phyloP scores from a whole-genome alignment of 2,888 invertebrate species.

The Sinodicranocentrus sp. region DNA sequence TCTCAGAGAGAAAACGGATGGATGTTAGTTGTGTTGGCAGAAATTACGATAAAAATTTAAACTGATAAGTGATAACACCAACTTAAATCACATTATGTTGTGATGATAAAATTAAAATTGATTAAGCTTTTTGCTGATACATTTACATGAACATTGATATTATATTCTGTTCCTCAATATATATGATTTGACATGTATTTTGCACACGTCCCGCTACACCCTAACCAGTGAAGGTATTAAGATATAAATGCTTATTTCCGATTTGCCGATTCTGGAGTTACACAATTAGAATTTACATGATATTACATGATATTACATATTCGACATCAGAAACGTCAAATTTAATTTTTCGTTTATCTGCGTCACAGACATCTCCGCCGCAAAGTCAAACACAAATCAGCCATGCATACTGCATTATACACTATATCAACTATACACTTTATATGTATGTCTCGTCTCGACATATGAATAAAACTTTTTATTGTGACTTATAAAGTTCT shows the following conservation, averaged over 20 bases:
- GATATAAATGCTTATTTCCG: not conserved
- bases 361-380: not conserved
- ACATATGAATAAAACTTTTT: not conserved
- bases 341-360: not conserved
- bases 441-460: no score
- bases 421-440: no score
- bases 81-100: constrained; percentile 9
- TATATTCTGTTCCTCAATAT: no score
- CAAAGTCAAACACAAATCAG: not conserved
- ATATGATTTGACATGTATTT: not conserved
- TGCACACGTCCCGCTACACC: constrained; percentile 14
- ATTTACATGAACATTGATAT: not conserved
- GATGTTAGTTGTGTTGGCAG: constrained; percentile 6
- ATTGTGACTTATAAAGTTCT: constrained; percentile 23
- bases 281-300: not conserved
- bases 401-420: no score
- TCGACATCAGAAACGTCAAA: constrained; percentile 18
- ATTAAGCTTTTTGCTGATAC: no score
- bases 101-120: not conserved
- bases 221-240: no score
- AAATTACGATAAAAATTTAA: constrained; percentile 20
- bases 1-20: not conserved
- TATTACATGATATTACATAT: not conserved
- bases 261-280: constrained; percentile 19
- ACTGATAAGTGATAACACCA: constrained; percentile 17